Base-by-base conservation (phyloP, 2,888 invertebrate genomes). In the Clivina fossor region DNA sequence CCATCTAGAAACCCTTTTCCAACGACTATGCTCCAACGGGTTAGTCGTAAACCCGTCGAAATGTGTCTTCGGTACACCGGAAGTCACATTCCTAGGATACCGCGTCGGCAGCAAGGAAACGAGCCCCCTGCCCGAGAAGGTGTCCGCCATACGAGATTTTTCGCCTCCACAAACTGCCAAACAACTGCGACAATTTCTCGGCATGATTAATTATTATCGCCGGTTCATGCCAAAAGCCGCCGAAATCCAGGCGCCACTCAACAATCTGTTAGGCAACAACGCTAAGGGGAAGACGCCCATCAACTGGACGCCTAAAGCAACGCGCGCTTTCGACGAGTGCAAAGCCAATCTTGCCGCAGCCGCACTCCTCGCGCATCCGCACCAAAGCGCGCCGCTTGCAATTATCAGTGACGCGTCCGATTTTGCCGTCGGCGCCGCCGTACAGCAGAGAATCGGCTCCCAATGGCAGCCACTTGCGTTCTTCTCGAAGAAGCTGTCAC, bases 191-290 rank as follows among this genome's bases (percentile, higher is more conserved):
- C 56, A 62, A 3, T 71, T 69, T 57, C 38, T 72, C 0, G 70
- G 69, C 0, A 69, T 70, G 66, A 9, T 70, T 0, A 72, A 70
- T 57, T 71, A 69, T 61, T 71, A 71, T 32, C 51, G 72, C 2
- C 49, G 67, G 3, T 72, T 66, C 57, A 59, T 74, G 0, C 68
- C 68, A 2, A 24, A 66, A 2, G 68, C 71, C 2, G 70, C 72
- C 2, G 11, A 60, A 20, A 51, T 59, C 2, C 71, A 71, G 60
- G 66, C 68, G 1, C 69, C 69, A 3, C 60, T 74, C 1, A 63
- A 69, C 43, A 48, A 60, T 0, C 38, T 68, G 0, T 60, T 70
- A 0, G 69, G 67, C 0, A 13, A 60, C 0, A 60, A 48, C 5
- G 63, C 0, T 66, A 38, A 50, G 11, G 30, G 20, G 7, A 50